These are phyloP conservation scores for Chloromyia formosa DNA, from an alignment of 2,888 invertebrate species.

Conservation along the genomic window DNA sequence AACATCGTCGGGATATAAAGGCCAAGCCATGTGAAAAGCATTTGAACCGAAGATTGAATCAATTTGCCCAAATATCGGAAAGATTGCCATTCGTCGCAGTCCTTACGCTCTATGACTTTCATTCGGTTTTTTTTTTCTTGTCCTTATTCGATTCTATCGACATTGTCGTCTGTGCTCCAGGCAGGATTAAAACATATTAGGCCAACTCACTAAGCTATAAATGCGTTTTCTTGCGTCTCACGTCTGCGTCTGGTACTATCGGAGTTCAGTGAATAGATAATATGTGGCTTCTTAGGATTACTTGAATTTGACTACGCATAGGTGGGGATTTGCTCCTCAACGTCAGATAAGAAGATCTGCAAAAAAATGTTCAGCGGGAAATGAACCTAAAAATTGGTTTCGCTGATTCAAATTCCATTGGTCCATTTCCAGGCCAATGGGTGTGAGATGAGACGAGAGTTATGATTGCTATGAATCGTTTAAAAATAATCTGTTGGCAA, in stretches of 20 bases:
- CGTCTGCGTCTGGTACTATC: neutral
- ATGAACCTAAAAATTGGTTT: constrained; percentile 10
- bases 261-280: neutral
- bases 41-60: constrained; percentile 14
- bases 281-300: no score
- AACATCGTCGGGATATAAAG: no score
- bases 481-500: no score
- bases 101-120: neutral
- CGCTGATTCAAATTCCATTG: neutral
- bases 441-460: no score
- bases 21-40: neutral
- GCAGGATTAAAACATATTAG: constrained; percentile 9
- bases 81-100: neutral
- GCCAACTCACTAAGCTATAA: neutral
- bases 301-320: no score
- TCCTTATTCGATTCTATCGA: neutral
- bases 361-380: neutral
- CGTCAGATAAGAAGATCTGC: no score
- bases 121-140: neutral
- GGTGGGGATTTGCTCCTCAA: no score
- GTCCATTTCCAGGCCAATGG: no score
- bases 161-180: neutral
- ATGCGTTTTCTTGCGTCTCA: neutral
- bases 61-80: constrained; percentile 17
- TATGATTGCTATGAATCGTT: no score